A percentile compares a stretch with the other conserved stretches of the same genome.
Evolutionary conservation across 2,888 invertebrate species (phyloP).

Genomic region (Lasioglossum morio): DNA sequence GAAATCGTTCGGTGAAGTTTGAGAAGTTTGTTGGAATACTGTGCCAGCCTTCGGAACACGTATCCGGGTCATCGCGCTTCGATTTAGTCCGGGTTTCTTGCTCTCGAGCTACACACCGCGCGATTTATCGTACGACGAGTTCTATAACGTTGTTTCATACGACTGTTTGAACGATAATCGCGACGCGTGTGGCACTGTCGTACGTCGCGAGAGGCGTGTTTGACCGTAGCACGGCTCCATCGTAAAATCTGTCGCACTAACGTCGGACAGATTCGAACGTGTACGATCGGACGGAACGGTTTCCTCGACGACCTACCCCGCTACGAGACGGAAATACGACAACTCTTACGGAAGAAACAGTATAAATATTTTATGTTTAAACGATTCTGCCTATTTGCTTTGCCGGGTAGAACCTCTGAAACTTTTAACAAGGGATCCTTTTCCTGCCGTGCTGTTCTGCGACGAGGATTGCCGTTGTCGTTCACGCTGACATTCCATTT

Average conservation of each 20-base stretch:
- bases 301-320: background rate
- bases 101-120: background rate
- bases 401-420: background rate
- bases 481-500: background rate
- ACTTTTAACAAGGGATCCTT: background rate
- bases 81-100: background rate
- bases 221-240: background rate
- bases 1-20: background rate
- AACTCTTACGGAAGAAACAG: background rate
- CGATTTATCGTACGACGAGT: slow-evolving; percentile 9
- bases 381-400: background rate
- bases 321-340: background rate
- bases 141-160: slow-evolving; percentile 4
- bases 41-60: background rate
- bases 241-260: slow-evolving; percentile 3
- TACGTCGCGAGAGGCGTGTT: slow-evolving; percentile 2
- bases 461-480: background rate
- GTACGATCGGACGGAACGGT: slow-evolving; percentile 2
- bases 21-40: background rate
- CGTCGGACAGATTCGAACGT: background rate
- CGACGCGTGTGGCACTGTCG: slow-evolving; percentile 13
- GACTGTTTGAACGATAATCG: slow-evolving; percentile 7
- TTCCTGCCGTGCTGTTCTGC: background rate
- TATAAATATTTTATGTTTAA: slow-evolving; percentile 3
- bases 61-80: slow-evolving; percentile 3